Evolutionary conservation across 1,140 invertebrate genomes (phyloP).

Genomic region (Eueides isabella): DNA sequence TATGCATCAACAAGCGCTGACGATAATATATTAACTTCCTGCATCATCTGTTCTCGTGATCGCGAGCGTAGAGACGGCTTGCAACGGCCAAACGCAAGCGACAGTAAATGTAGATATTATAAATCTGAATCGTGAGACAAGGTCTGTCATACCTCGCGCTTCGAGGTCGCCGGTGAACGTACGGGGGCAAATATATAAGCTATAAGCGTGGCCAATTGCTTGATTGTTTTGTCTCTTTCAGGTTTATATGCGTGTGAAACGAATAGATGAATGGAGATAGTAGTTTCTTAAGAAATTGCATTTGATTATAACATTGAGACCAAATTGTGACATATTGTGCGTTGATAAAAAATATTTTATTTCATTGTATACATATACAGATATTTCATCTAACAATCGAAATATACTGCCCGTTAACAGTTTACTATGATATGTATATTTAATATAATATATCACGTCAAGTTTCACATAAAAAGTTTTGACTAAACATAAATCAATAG

Average conservation of each 20-base stretch:
- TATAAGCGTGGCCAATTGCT: constrained; percentile 59
- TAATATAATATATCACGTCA: not conserved
- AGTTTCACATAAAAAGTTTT: not conserved
- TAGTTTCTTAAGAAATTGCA: constrained; percentile 37
- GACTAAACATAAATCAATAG: not conserved
- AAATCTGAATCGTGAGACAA: constrained; percentile 58
- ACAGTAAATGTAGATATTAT: constrained; percentile 47
- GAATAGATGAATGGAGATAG: constrained; percentile 31
- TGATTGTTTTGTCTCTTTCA: constrained; percentile 57
- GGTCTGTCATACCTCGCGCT: constrained; percentile 53
- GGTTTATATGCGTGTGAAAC: constrained; percentile 43
- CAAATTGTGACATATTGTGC: constrained; percentile 21
- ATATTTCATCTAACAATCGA: no score
- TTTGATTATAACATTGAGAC: constrained; percentile 32
- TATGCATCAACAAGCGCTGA: not conserved
- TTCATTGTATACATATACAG: no score
- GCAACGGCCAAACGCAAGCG: constrained; percentile 27
- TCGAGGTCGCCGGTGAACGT: constrained; percentile 74
- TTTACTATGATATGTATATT: not conserved
- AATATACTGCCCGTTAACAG: not conserved
- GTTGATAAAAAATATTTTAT: not conserved
- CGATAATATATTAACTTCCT: constrained; percentile 36
- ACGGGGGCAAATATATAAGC: constrained; percentile 59
- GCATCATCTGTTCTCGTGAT: constrained; percentile 42
- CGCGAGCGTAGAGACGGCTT: constrained; percentile 17